Evolutionary conservation across 2,888 invertebrate genomes (phyloP).

Genomic region (Chloroclysta siterata): DNA sequence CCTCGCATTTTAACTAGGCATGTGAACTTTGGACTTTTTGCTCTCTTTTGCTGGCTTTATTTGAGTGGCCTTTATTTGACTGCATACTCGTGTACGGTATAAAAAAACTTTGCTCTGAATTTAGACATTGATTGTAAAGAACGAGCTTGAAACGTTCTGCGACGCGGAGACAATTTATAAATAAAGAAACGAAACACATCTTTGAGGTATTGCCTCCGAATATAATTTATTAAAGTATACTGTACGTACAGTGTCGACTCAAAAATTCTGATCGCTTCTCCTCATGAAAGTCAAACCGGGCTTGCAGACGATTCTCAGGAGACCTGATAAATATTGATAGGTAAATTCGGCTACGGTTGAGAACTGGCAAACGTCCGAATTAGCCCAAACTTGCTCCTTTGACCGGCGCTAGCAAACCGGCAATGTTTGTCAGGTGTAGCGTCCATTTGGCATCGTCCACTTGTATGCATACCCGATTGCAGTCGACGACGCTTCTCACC

Average conservation of each 20-base stretch:
- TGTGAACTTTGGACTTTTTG: slow-evolving; percentile 40
- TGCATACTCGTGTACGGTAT: slow-evolving; percentile 13
- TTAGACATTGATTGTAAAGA: slow-evolving; percentile 16
- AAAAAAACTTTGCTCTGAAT: slow-evolving; percentile 16
- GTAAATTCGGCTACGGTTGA: slow-evolving; percentile 51
- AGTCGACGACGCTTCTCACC: slow-evolving; percentile 27
- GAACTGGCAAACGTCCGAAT: slow-evolving; percentile 64
- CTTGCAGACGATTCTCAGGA: slow-evolving; percentile 43
- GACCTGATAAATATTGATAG: slow-evolving; percentile 70
- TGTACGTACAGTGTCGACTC: slow-evolving; percentile 28
- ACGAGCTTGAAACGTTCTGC: background rate
- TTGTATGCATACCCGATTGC: slow-evolving; percentile 34
- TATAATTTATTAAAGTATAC: slow-evolving; percentile 28
- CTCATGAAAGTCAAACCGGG: slow-evolving; percentile 44
- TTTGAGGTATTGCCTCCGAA: slow-evolving; percentile 14
- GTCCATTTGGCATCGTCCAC: slow-evolving; percentile 44
- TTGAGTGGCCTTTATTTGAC: slow-evolving; percentile 27
- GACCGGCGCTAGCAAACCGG: slow-evolving; percentile 47
- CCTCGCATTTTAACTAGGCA: slow-evolving; percentile 70
- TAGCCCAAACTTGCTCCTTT: slow-evolving; percentile 72
- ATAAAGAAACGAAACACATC: slow-evolving; percentile 16
- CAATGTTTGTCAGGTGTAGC: slow-evolving; percentile 55
- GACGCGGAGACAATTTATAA: background rate
- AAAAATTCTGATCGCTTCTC: slow-evolving; percentile 39
- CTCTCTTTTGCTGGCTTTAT: slow-evolving; percentile 25